Conservation (phyloP, 2,113 vertebrate species). For the Forbesichthys papilliferus region DNA sequence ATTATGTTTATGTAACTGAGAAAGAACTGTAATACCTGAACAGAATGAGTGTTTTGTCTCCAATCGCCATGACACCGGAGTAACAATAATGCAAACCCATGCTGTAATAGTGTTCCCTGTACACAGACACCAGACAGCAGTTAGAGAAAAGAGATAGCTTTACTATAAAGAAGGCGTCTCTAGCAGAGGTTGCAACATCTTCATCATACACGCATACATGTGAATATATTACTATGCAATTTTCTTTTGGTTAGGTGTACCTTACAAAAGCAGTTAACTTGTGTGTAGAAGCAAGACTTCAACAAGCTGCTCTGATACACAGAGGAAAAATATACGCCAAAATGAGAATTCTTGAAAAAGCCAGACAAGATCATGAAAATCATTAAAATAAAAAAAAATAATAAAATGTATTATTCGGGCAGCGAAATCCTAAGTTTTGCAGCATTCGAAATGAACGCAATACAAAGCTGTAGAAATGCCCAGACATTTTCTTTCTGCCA, state of each 20-base stretch:
- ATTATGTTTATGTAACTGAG: no score
- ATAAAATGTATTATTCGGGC: constrained; percentile 22
- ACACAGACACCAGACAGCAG: constrained; percentile 23
- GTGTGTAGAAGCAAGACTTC: constrained; percentile 63
- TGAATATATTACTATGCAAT: constrained; percentile 73
- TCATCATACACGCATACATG: constrained; percentile 79
- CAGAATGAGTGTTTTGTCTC: no score
- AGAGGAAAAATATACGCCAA: constrained; percentile 50
- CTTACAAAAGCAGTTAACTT: constrained; percentile 73
- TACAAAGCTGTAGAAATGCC: constrained; percentile 28
- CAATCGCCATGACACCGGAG: no score
- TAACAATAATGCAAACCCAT: no score
- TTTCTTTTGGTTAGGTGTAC: constrained; percentile 61
- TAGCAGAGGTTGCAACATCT: constrained; percentile 78
- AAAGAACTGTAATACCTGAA: no score
- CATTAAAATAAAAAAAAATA: constrained; percentile 27
- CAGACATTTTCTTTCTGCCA: constrained; percentile 20
- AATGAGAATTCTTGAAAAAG: constrained; percentile 41
- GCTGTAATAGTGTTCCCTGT: no score
- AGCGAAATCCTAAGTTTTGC: constrained; percentile 26
- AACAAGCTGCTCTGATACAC: constrained; percentile 59
- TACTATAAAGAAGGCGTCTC: constrained; percentile 80
- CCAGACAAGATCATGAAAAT: constrained; percentile 38
- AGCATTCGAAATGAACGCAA: constrained; percentile 39
- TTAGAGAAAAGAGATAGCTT: constrained; percentile 81